These are phyloP conservation scores for Hiodon tergisus DNA, from an alignment of 2,113 vertebrate species.

Conservation along the genomic window DNA sequence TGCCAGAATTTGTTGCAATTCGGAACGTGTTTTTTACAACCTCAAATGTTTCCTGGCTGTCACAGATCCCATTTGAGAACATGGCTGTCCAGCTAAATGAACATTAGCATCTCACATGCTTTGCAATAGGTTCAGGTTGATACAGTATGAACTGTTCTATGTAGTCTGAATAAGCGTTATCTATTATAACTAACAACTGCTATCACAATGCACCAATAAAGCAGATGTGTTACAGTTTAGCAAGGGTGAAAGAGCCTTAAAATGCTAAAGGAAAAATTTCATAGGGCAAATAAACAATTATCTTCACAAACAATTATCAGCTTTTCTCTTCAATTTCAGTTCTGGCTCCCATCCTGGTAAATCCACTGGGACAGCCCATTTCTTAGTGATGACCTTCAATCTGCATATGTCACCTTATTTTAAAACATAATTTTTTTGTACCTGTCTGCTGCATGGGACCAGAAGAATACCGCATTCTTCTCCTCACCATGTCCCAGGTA, in stretches of 20 bases:
- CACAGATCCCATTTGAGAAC: conserved; percentile 43
- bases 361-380: too few relatives aligned
- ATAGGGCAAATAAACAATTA: too few relatives aligned
- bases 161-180: neutral
- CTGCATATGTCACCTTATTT: too few relatives aligned
- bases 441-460: too few relatives aligned
- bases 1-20: conserved; percentile 6
- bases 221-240: neutral
- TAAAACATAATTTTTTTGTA: too few relatives aligned
- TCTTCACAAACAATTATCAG: too few relatives aligned
- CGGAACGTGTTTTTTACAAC: conserved; percentile 15
- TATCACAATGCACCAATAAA: conserved; percentile 5
- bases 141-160: neutral
- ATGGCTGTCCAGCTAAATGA: conserved; percentile 47
- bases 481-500: too few relatives aligned
- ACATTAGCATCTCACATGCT: conserved; percentile 33
- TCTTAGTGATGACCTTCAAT: too few relatives aligned
- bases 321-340: too few relatives aligned
- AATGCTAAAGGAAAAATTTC: neutral
- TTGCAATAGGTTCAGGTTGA: neutral
- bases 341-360: too few relatives aligned
- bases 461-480: too few relatives aligned
- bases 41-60: neutral
- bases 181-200: neutral
- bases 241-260: neutral